These are phyloP conservation scores for Balearica regulorum DNA, from an alignment of 2,797 vertebrate genomes.

Conservation along the genomic window DNA sequence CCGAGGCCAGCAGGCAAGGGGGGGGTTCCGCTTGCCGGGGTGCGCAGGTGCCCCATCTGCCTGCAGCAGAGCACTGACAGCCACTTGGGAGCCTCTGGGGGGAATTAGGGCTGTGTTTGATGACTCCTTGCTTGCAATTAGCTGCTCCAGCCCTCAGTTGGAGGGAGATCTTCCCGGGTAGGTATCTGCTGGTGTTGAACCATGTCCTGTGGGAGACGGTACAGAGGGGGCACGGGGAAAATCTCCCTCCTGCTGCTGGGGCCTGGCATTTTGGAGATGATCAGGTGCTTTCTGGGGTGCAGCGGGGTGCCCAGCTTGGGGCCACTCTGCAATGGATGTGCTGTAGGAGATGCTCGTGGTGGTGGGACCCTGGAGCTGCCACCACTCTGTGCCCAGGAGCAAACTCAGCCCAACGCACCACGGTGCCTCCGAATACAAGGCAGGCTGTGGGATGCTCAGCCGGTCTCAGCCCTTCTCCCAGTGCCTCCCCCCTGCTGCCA, in stretches of 20 bases:
- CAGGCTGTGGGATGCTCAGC: background rate
- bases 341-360: background rate
- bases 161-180: background rate
- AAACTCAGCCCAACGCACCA: background rate
- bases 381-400: fast-evolving
- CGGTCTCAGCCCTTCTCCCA: background rate
- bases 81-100: fast-evolving
- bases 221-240: fast-evolving
- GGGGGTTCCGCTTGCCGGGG: fast-evolving
- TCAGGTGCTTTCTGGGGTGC: background rate
- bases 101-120: background rate
- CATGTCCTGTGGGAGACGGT: fast-evolving
- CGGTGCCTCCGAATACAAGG: background rate
- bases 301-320: background rate
- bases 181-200: background rate
- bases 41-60: background rate
- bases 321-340: background rate
- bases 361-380: background rate
- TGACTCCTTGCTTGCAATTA: background rate
- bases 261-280: background rate
- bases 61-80: fast-evolving
- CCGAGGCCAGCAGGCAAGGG: fast-evolving
- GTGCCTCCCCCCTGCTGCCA: fast-evolving
- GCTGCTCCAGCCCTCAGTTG: background rate
- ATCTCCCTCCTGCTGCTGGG: background rate